Base-by-base conservation (phyloP, 2,113 vertebrate genomes). In the Pollimyrus isidori region DNA sequence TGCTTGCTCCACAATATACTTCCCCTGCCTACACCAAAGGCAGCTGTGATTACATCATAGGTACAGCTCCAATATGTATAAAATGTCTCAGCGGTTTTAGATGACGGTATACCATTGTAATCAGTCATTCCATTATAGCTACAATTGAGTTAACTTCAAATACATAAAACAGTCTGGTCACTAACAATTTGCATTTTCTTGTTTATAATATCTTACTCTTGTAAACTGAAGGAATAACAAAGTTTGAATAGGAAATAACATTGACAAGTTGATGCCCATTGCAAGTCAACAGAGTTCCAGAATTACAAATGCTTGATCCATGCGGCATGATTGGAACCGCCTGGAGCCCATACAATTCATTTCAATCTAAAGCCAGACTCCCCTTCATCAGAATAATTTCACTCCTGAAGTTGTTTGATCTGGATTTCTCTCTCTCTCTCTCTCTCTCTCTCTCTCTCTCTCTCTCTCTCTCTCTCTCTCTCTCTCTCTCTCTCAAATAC, bases 401-500 rank as follows among this genome's bases (percentile, higher is more conserved):
- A 56, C 83, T 91, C 90, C 49, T 9, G 62, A 91, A 80, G 87
- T 5, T 84, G 91, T 94, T 92, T 91, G 90, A 92, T 93, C 92
- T 91, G 90, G 80, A 88, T 80, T 91, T 90, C 92, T 94, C 93
- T 92, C 56, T 62, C 56, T 58, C 53, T 92, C 89, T 39, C 92
- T 93, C 92, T 92, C 91, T 94, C 89, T 91, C 88, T 89, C 91
- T 90, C 88, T 58, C 56, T n/a, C 56, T 58, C 56, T 58, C 52
- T 53, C 52, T 53, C 52, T 91, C 91, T 93, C 62, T 92, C 89
- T n/a, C 93, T 93, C 92, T 92, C 91, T 94, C 88, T 91, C 88
- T 89, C 91, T 90, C 87, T 39, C n/a, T 35, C 35, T 35, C 35
- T 35, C 35, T 35, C 35, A 35, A 1, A 35, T 87, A 92, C n/a